Conservation (phyloP, 2,888 invertebrate species). For the Octonoba sinensis region DNA sequence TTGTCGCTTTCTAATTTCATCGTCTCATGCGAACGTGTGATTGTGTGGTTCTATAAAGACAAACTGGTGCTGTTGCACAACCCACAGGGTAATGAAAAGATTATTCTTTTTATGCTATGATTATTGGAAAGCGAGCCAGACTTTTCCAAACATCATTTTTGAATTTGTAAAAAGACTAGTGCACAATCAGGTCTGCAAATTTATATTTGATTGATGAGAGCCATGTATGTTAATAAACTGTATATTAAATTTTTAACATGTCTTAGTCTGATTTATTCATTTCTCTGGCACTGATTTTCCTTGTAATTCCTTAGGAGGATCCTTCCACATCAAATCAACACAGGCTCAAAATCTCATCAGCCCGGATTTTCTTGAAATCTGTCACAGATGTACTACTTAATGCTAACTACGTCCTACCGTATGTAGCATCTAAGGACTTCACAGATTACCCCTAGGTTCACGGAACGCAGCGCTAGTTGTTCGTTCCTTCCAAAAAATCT, state of each 20-base stretch:
- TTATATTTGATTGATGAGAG: conserved; percentile 63
- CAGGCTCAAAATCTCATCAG: too few relatives aligned
- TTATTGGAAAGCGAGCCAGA: conserved; percentile 50
- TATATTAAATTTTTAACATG: conserved; percentile 63
- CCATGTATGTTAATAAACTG: conserved; percentile 65
- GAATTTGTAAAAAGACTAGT: conserved; percentile 64
- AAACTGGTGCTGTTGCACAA: conserved; percentile 60
- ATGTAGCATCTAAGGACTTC: too few relatives aligned
- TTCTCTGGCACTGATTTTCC: not conserved
- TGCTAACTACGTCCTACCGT: too few relatives aligned
- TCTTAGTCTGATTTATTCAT: conserved; percentile 20
- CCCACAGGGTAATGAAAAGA: conserved; percentile 62
- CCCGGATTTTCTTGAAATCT: too few relatives aligned
- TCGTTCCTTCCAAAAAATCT: too few relatives aligned
- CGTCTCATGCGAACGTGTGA: conserved; percentile 2
- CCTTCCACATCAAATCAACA: too few relatives aligned
- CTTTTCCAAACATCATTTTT: conserved; percentile 62
- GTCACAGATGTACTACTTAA: too few relatives aligned
- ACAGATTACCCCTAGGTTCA: too few relatives aligned
- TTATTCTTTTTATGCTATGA: conserved; percentile 62
- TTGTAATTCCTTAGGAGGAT: conserved; percentile 1
- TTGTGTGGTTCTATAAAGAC: conserved; percentile 46
- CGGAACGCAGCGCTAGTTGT: too few relatives aligned
- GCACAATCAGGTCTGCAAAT: conserved; percentile 65
- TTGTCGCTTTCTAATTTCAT: conserved; percentile 36